phyloP scores from a whole-genome alignment of 1,140 invertebrate genomes.

The Listronotus oregonensis region DNA sequence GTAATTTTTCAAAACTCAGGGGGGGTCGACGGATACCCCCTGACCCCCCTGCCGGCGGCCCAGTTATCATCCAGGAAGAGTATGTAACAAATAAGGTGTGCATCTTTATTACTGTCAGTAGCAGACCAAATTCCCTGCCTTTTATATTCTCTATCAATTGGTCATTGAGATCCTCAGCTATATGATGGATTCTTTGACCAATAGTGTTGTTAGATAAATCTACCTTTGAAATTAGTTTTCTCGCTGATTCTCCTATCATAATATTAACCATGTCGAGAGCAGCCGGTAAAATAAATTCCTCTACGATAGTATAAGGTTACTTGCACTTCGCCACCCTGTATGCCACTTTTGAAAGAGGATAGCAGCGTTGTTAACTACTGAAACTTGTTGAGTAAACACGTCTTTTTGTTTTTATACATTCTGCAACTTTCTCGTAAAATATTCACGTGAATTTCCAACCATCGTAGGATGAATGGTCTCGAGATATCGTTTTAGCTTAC shows the following conservation, averaged over 20 bases:
- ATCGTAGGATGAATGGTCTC: constrained; percentile 41
- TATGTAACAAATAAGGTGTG: constrained; percentile 44
- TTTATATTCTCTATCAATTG: constrained; percentile 43
- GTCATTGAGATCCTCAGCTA: constrained; percentile 26
- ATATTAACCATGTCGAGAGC: constrained; percentile 47
- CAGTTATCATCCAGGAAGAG: too few species aligned
- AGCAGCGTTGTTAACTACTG: constrained; percentile 35
- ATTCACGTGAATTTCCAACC: constrained; percentile 27
- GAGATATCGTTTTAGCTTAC: constrained; percentile 47
- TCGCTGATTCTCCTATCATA: constrained; percentile 44
- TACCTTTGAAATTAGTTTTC: constrained; percentile 31
- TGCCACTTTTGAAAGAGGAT: constrained; percentile 46
- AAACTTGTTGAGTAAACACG: constrained; percentile 13
- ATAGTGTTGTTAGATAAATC: constrained; percentile 46
- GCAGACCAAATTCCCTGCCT: too few species aligned
- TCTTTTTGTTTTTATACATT: constrained; percentile 10
- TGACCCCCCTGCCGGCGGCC: too few species aligned
- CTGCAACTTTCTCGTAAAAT: constrained; percentile 8
- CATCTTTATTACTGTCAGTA: constrained; percentile 46
- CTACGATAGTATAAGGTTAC: constrained; percentile 54
- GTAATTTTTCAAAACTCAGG: too few species aligned
- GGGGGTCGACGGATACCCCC: too few species aligned
- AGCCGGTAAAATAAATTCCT: constrained; percentile 52
- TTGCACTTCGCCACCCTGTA: constrained; percentile 48
- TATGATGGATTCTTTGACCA: constrained; percentile 33